Conservation (phyloP, 2,797 vertebrate species). For the Decapterus maruadsi region DNA sequence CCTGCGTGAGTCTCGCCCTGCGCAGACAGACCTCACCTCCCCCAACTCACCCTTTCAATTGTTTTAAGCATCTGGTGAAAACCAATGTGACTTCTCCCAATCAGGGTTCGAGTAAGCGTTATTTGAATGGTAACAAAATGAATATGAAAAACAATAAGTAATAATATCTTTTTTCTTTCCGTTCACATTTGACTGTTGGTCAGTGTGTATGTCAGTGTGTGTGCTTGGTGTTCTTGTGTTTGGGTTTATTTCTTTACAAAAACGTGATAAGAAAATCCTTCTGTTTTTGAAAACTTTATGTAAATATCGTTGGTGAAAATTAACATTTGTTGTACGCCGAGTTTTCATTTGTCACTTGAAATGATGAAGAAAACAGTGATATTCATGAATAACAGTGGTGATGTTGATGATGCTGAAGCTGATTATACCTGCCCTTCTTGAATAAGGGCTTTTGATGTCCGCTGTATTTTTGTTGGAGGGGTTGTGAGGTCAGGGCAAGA, state of each 20-base stretch:
- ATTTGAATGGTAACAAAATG: conserved; percentile 79
- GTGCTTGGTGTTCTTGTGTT: conserved; percentile 83
- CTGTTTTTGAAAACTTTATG: conserved; percentile 84
- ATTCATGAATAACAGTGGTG: conserved; percentile 79
- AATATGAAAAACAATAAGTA: conserved; percentile 84
- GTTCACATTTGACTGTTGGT: conserved; percentile 85
- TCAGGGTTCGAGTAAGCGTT: conserved; percentile 85
- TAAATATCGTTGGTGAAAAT: conserved; percentile 87
- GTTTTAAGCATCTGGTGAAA: conserved; percentile 84
- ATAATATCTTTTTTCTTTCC: conserved; percentile 78
- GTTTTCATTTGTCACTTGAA: conserved; percentile 86
- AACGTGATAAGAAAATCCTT: conserved; percentile 74
- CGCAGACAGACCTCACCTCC: conserved; percentile 76
- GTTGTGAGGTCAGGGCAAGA: conserved; percentile 72
- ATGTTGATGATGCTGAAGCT: conserved; percentile 78
- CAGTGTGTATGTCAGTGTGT: conserved; percentile 78
- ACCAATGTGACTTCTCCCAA: conserved; percentile 82
- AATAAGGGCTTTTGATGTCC: conserved; percentile 87
- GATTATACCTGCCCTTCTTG: conserved; percentile 86
- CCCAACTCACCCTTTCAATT: conserved; percentile 78
- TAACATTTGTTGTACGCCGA: conserved; percentile 82
- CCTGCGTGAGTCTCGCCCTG: conserved; percentile 42
- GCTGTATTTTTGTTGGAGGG: conserved; percentile 83
- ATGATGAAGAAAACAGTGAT: conserved; percentile 78
- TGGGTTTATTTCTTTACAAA: conserved; percentile 82